phyloP scores from a whole-genome alignment of 2,797 vertebrate genomes.

The Pitangus sulphuratus region DNA sequence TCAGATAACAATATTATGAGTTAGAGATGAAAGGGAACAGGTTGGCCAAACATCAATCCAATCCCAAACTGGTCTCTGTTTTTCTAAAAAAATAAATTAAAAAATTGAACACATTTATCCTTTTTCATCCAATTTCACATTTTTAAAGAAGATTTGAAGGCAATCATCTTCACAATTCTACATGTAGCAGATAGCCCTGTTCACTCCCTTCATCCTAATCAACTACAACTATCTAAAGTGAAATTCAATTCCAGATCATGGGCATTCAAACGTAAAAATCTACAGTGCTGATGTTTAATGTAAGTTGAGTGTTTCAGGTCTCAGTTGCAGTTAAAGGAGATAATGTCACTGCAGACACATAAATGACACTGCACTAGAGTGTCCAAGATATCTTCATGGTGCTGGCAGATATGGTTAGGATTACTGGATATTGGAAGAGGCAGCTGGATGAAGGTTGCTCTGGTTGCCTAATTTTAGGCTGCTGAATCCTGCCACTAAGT shows the following conservation, averaged over 20 bases:
- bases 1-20: constrained; percentile 58
- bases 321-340: fast-evolving
- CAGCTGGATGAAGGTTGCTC: not conserved
- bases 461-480: not conserved
- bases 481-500: not conserved
- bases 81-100: not conserved
- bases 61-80: not conserved
- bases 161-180: not conserved
- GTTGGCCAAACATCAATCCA: constrained; percentile 53
- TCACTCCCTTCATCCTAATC: not conserved
- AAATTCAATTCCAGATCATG: not conserved
- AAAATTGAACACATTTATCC: not conserved
- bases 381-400: not conserved
- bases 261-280: not conserved
- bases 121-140: constrained; percentile 38
- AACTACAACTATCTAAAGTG: not conserved
- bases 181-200: not conserved
- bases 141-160: constrained; percentile 28
- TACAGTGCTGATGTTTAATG: not conserved
- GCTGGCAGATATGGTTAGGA: not conserved
- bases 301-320: not conserved
- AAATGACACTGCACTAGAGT: not conserved
- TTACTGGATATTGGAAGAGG: not conserved
- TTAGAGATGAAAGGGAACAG: constrained; percentile 47
- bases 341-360: not conserved